A percentile compares a stretch with the other conserved stretches of the same genome.
phyloP scores from a whole-genome alignment of 1,140 invertebrate genomes.

The Nephila pilipes region DNA sequence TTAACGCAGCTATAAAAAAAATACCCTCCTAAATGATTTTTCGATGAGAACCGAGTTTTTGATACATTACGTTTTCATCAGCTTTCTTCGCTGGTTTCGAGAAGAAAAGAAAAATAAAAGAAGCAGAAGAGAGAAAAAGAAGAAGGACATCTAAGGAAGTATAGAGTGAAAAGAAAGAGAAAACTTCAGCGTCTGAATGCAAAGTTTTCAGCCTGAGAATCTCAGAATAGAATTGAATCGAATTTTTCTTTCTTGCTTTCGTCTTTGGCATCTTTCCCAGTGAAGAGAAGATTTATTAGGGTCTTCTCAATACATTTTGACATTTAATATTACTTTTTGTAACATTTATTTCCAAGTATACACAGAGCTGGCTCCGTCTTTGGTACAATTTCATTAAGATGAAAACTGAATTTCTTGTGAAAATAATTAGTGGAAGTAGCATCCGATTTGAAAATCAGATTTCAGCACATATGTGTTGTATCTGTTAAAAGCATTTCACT shows the following conservation, averaged over 20 bases:
- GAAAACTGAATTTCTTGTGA: slow-evolving; percentile 3
- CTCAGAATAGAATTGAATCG: slow-evolving; percentile 51
- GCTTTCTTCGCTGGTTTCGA: slow-evolving; percentile 31
- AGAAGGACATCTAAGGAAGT: slow-evolving; percentile 29
- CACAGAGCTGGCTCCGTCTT: not conserved
- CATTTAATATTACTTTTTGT: slow-evolving; percentile 54
- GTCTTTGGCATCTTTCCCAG: slow-evolving; percentile 46
- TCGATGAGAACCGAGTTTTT: slow-evolving; percentile 40
- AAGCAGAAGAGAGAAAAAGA: not conserved
- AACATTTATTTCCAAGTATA: slow-evolving; percentile 40
- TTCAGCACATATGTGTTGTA: not conserved
- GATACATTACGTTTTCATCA: slow-evolving; percentile 56
- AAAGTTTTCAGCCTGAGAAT: slow-evolving; percentile 46
- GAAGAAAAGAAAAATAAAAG: slow-evolving; percentile 35
- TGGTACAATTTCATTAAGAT: slow-evolving; percentile 40
- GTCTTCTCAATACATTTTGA: slow-evolving; percentile 54
- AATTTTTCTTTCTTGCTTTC: slow-evolving; percentile 40
- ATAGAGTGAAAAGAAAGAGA: slow-evolving; percentile 46
- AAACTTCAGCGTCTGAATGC: slow-evolving; percentile 41
- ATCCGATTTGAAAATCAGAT: slow-evolving; percentile 9
- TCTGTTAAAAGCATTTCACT: slow-evolving; percentile 31
- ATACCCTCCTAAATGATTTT: slow-evolving; percentile 39
- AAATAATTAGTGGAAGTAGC: slow-evolving; percentile 25
- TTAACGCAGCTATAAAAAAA: slow-evolving; percentile 40
- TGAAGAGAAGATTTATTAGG: slow-evolving; percentile 37